Evolutionary conservation across 2,797 vertebrate genomes (phyloP).

Genomic region (Falco columbarius): DNA sequence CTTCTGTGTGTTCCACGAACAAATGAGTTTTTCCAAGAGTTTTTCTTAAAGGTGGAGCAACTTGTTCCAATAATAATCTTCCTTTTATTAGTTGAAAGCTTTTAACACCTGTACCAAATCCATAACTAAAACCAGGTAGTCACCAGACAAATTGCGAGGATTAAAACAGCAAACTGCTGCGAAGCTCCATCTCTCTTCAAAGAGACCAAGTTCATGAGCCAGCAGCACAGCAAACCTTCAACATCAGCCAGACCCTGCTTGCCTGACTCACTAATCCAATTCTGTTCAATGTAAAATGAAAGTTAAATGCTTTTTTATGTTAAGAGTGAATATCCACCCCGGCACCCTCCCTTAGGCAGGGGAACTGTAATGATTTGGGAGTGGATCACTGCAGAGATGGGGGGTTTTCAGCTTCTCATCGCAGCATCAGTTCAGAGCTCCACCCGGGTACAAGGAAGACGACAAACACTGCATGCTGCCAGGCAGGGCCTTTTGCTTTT

Average conservation of each 20-base stretch:
- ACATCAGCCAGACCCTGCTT: neutral
- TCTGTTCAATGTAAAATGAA: neutral
- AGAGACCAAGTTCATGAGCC: neutral
- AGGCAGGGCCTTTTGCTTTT: neutral
- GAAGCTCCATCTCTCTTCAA: neutral
- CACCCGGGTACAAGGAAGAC: neutral
- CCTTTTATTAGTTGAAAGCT: neutral
- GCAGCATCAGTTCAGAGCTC: neutral
- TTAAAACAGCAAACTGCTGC: neutral
- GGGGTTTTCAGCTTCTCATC: neutral
- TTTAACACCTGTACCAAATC: neutral
- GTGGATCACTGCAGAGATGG: neutral
- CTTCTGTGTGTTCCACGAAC: neutral
- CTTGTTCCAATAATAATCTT: neutral
- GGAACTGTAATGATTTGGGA: neutral
- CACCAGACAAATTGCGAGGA: neutral
- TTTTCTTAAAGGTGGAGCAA: neutral
- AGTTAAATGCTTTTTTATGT: neutral
- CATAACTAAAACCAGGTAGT: neutral
- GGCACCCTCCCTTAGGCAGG: neutral
- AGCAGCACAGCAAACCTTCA: neutral
- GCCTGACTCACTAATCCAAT: neutral
- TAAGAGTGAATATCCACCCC: neutral
- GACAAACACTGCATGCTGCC: neutral
- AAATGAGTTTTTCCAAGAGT: neutral